A percentile compares a stretch with the other conserved stretches of the same genome.
Conservation (phyloP, 2,113 vertebrate genomes). For the Odobenus rosmarus region DNA sequence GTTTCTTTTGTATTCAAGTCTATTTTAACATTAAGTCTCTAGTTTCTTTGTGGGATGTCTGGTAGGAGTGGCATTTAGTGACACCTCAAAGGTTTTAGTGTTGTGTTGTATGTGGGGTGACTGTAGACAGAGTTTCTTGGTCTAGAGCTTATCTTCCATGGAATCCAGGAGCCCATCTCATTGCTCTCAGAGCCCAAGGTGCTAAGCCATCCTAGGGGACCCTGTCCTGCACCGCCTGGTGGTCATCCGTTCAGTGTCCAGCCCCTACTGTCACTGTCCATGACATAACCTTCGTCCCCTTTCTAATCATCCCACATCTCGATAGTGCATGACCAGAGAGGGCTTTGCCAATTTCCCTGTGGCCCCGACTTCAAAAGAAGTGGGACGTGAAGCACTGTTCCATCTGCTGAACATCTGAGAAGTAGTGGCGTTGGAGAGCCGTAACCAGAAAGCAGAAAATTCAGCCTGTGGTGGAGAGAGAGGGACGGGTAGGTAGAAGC, state of each 20-base stretch:
- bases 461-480: not conserved
- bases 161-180: conserved; percentile 19
- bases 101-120: not conserved
- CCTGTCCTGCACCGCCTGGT: not conserved
- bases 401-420: not conserved
- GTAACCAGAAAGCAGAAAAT: conserved; percentile 9
- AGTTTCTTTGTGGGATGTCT: not conserved
- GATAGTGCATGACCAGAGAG: conserved; percentile 44
- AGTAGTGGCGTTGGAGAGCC: not conserved
- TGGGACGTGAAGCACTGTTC: conserved; percentile 1
- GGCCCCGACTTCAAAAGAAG: conserved; percentile 61
- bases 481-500: not conserved
- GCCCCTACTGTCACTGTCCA: conserved; percentile 20
- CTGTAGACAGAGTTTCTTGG: not conserved
- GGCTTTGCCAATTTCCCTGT: conserved; percentile 53
- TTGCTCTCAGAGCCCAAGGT: conserved; percentile 54
- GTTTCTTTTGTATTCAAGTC: conserved; percentile 19
- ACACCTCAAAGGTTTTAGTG: not conserved
- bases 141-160: not conserved
- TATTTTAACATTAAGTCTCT: not conserved
- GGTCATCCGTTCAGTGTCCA: conserved; percentile 35
- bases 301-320: conserved; percentile 45
- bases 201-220: not conserved
- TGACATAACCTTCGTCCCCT: not conserved
- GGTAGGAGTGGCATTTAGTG: not conserved